These are phyloP conservation scores for Yponomeuta cagnagella DNA, from an alignment of 2,888 invertebrate species.

Conservation along the genomic window DNA sequence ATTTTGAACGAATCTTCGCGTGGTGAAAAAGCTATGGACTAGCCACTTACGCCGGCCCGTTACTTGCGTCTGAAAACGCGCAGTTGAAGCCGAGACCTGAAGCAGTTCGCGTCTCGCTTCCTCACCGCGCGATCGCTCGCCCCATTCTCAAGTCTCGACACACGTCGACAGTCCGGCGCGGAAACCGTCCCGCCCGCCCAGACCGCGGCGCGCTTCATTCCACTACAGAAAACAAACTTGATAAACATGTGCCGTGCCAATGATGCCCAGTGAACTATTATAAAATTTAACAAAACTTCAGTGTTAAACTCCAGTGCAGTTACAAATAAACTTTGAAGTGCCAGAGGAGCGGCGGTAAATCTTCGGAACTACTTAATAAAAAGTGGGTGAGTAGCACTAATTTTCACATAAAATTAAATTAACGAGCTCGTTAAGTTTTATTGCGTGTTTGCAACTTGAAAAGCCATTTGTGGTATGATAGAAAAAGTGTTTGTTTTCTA, in stretches of 20 bases:
- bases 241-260: conserved; percentile 30
- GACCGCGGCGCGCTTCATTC: conserved; percentile 21
- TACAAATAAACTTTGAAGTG: background rate
- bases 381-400: conserved; percentile 60
- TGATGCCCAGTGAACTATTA: conserved; percentile 28
- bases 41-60: background rate
- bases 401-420: conserved; percentile 13
- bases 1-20: background rate
- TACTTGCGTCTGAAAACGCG: conserved; percentile 2
- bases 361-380: conserved; percentile 39
- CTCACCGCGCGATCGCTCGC: conserved; percentile 25
- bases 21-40: conserved; percentile 1
- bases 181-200: conserved; percentile 3
- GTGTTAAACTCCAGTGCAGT: conserved; percentile 3
- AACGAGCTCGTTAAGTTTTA: conserved; percentile 14
- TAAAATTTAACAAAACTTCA: background rate
- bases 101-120: conserved; percentile 29
- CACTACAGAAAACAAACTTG: conserved; percentile 24
- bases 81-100: conserved; percentile 7
- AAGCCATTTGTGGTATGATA: conserved; percentile 12
- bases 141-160: background rate
- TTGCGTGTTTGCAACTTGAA: conserved; percentile 14
- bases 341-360: conserved; percentile 7
- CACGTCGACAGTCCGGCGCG: background rate
- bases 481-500: conserved; percentile 7